These are phyloP conservation scores for Lates japonicus DNA, from an alignment of 2,797 vertebrate species.

Conservation along the genomic window DNA sequence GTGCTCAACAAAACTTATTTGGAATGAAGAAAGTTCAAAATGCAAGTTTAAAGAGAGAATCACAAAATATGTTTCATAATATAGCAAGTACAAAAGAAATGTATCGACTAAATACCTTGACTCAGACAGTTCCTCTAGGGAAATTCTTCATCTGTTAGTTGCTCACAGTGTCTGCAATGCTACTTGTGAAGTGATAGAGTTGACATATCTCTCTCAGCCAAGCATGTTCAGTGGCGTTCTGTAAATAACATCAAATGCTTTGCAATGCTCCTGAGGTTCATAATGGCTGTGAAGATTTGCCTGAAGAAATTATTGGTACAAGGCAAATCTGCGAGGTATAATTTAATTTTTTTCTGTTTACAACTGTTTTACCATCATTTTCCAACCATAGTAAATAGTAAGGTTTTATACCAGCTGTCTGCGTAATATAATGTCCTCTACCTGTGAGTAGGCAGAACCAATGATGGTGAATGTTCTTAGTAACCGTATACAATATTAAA, in stretches of 20 bases:
- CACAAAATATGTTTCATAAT: neutral
- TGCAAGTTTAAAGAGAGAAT: neutral
- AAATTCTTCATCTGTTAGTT: constrained; percentile 22
- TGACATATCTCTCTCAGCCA: constrained; percentile 42
- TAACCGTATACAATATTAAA: no score
- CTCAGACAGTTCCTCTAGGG: neutral
- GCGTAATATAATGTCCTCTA: neutral
- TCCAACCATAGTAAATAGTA: neutral
- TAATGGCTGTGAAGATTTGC: constrained; percentile 52
- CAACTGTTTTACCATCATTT: constrained; percentile 16
- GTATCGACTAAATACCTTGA: constrained; percentile 9
- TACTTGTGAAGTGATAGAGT: constrained; percentile 38
- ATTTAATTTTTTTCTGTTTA: constrained; percentile 16
- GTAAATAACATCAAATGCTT: constrained; percentile 58
- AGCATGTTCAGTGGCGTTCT: constrained; percentile 51
- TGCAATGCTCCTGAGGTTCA: constrained; percentile 45
- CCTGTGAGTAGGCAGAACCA: neutral
- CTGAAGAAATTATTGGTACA: constrained; percentile 48
- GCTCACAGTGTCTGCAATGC: constrained; percentile 10
- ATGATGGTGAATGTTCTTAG: neutral
- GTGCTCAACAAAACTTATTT: neutral
- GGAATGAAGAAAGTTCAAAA: neutral
- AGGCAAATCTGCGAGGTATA: constrained; percentile 34
- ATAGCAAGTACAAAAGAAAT: neutral
- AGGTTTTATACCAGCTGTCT: neutral